Base-by-base conservation (phyloP, 2,113 vertebrate species). In the Antechinus flavipes region DNA sequence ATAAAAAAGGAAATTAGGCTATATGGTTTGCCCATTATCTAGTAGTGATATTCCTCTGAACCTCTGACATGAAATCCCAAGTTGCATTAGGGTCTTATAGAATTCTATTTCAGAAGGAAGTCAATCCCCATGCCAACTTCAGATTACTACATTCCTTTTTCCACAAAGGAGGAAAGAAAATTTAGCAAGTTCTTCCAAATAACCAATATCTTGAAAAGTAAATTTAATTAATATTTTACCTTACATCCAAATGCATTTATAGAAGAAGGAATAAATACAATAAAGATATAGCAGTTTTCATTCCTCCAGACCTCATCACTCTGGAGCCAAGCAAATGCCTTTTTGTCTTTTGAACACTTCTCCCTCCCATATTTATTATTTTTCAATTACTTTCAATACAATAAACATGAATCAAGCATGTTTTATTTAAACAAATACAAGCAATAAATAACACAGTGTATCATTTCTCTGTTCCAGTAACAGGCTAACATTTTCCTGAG, bases 351-450 rank as follows among this genome's bases (percentile, higher is more conserved):
- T 50, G 5, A 91, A 61, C 61, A n/a, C 47, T 92, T 52, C 50
- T 84, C 12, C 49, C 50, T 3, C 91, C 14, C 56, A 42, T 22
- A 76, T 84, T 76, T 92, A 11, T 25, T 68, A 58, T 84, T 96
- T 89, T 94, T 92, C 8, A 90, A 42, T 93, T 96, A 91, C 30
- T 96, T 96, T 56, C 58, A 91, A 91, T 98, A 23, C 68, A 84
- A 42, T 97, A 97, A 76, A 91, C 89, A 91, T 27, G 25, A 96
- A 14, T 94, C 42, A 54, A 89, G 93, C 95, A 50, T 96, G n/a
- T 95, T 96, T 89, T 91, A 93, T 93, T 27, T 50, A 94, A 95
- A 94, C 55, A 96, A 95, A 95, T 89, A 94, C 93, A 94, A 95
- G 50, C 76, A 54, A 94, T 95, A 91, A 96, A 92, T 95, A 94